A percentile compares a stretch with the other conserved stretches of the same genome.
Evolutionary conservation across 1,140 invertebrate species (phyloP).

Genomic region (Plutomurus gul): DNA sequence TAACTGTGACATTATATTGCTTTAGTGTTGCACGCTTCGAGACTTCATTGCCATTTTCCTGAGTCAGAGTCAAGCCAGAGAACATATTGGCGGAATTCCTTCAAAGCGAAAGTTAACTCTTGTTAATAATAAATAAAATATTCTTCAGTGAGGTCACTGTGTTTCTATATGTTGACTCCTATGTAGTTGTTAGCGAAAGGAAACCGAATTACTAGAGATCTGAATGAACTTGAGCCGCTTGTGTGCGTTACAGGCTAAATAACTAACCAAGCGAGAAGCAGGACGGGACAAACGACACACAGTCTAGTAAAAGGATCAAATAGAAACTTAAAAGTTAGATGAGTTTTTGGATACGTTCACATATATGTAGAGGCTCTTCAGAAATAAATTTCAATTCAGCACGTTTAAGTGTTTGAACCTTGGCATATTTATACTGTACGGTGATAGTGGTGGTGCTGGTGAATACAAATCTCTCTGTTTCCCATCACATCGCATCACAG

Average conservation of each 20-base stretch:
- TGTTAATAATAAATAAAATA: neutral
- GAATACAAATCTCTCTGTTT: conserved; percentile 5
- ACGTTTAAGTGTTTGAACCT: conserved; percentile 26
- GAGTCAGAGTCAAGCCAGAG: neutral
- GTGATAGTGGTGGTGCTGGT: neutral
- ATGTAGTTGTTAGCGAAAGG: neutral
- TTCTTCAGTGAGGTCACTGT: neutral
- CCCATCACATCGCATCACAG: neutral
- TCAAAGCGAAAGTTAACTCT: conserved; percentile 1
- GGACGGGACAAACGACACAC: neutral
- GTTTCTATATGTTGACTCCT: neutral
- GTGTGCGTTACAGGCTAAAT: neutral
- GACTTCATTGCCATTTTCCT: conserved; percentile 5
- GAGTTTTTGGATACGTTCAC: too few species aligned
- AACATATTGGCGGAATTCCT: conserved; percentile 26
- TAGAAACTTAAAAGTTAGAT: neutral
- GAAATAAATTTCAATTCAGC: conserved; percentile 24
- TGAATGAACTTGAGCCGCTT: conserved; percentile 16
- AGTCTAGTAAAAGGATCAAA: neutral
- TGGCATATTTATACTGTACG: conserved; percentile 3
- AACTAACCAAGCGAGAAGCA: neutral
- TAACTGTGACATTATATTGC: conserved; percentile 13
- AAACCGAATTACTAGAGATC: conserved; percentile 4
- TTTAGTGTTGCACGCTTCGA: neutral
- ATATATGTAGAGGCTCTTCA: neutral